Percentiles rank a stretch among this genome's conserved stretches.
Evolutionary conservation across 2,797 vertebrate genomes (phyloP).

Genomic region (Eulemur albifrons): DNA sequence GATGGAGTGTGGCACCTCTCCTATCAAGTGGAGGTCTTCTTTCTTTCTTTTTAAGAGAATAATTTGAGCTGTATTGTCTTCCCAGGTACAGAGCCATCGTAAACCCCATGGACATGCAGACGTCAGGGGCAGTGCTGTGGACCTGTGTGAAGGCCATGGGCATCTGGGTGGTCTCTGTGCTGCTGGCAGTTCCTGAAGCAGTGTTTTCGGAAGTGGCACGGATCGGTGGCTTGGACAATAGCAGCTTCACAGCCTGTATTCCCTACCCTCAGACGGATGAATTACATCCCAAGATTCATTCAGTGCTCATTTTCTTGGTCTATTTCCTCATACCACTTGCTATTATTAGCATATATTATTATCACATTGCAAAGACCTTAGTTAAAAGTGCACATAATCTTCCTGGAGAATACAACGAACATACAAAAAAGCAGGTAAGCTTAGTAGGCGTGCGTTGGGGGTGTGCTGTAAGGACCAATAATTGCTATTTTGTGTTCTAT

Average conservation of each 20-base stretch:
- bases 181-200: constrained; percentile 93
- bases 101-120: constrained; percentile 97
- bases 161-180: constrained; percentile 93
- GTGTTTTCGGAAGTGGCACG: constrained; percentile 93
- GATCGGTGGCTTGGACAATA: constrained; percentile 86
- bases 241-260: constrained; percentile 92
- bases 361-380: constrained; percentile 94
- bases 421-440: constrained; percentile 94
- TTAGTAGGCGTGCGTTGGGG: background rate
- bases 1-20: background rate
- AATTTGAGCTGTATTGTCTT: constrained; percentile 31
- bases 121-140: constrained; percentile 91
- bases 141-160: constrained; percentile 91
- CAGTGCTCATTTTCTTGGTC: constrained; percentile 95
- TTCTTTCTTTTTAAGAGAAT: background rate
- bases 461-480: background rate
- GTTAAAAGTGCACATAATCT: constrained; percentile 94
- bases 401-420: constrained; percentile 94
- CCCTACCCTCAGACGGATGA: constrained; percentile 93
- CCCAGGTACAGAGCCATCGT: constrained; percentile 95
- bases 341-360: constrained; percentile 95
- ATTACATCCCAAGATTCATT: constrained; percentile 95
- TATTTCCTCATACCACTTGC: constrained; percentile 94
- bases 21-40: background rate
- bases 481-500: background rate